These are phyloP conservation scores for Sitobion miscanthi DNA, from an alignment of 1,140 invertebrate genomes.

Conservation along the genomic window DNA sequence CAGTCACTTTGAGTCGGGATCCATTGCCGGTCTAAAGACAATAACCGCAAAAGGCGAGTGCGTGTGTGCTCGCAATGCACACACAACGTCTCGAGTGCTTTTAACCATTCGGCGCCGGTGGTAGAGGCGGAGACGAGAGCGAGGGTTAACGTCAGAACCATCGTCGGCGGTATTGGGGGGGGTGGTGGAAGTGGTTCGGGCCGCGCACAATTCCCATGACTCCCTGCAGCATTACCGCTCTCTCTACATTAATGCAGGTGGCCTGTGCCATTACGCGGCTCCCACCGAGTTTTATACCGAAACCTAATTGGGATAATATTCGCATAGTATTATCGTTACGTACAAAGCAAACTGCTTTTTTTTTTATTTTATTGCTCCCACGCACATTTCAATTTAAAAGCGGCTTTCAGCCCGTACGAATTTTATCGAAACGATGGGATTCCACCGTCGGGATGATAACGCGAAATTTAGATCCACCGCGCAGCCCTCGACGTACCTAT, in stretches of 20 bases:
- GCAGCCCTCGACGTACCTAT: neutral
- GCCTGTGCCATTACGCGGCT: neutral
- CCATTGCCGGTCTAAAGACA: neutral
- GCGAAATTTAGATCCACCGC: neutral
- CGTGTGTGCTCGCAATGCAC: neutral
- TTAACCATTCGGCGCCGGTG: neutral
- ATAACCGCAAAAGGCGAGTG: neutral
- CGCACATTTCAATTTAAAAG: neutral
- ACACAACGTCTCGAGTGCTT: constrained; percentile 13
- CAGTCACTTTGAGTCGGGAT: neutral
- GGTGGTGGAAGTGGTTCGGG: neutral
- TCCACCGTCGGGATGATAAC: neutral
- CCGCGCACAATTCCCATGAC: neutral
- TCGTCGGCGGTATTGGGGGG: neutral
- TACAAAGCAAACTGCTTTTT: neutral
- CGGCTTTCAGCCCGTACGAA: neutral
- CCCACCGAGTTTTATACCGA: neutral
- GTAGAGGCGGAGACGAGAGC: neutral
- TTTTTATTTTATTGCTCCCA: neutral
- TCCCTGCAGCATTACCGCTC: neutral
- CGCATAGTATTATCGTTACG: constrained; percentile 33
- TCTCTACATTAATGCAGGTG: constrained; percentile 32
- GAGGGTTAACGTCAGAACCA: neutral
- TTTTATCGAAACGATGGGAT: neutral
- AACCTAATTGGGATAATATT: constrained; percentile 33